Percentiles rank a stretch among this genome's conserved stretches.
These are phyloP conservation scores for Clepsis dumicolana DNA, from an alignment of 2,888 invertebrate species.

Conservation along the genomic window DNA sequence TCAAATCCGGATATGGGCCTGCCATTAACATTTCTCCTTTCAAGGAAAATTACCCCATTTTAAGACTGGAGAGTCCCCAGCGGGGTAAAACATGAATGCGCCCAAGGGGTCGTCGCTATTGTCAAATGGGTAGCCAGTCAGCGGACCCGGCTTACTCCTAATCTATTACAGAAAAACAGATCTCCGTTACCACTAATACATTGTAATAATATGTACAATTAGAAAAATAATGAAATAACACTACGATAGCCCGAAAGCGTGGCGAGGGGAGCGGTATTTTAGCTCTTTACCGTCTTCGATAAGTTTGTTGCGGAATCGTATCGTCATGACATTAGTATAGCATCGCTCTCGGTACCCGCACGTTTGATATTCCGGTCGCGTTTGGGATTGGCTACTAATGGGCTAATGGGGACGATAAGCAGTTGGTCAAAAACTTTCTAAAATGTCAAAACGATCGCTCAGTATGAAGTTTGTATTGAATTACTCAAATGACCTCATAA, in stretches of 20 bases:
- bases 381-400: too few species aligned
- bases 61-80: constrained; percentile 1
- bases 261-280: constrained; percentile 5
- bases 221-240: constrained; percentile 50
- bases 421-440: too few species aligned
- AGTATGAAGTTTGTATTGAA: too few species aligned
- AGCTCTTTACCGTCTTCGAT: constrained; percentile 1
- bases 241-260: constrained; percentile 16
- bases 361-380: too few species aligned
- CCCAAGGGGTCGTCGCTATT: constrained; percentile 49
- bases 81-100: not conserved
- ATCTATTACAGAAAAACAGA: constrained; percentile 69
- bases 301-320: too few species aligned
- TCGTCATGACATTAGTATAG: too few species aligned
- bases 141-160: constrained; percentile 50
- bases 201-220: constrained; percentile 73
- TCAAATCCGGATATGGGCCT: constrained; percentile 56
- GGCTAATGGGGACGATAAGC: too few species aligned
- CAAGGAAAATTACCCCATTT: not conserved
- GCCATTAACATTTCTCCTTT: constrained; percentile 51
- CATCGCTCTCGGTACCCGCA: too few species aligned
- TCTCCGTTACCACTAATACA: constrained; percentile 74
- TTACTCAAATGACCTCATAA: too few species aligned
- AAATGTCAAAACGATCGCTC: too few species aligned
- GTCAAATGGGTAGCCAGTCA: constrained; percentile 60